phyloP scores from a whole-genome alignment of 2,113 vertebrate species.

The Caloenas nicobarica region DNA sequence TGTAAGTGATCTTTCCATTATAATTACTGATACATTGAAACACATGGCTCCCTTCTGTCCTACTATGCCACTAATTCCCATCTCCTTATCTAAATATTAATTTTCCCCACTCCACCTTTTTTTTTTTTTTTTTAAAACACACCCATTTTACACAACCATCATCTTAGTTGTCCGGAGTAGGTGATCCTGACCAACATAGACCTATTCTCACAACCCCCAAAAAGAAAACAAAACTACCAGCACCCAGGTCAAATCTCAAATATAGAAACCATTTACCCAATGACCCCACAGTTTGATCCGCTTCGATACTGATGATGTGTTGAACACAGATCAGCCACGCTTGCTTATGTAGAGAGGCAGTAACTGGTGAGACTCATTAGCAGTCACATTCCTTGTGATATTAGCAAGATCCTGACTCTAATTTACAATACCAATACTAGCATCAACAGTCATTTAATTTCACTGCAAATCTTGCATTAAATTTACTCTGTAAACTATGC shows the following conservation, averaged over 20 bases:
- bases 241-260: not conserved
- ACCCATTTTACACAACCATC: not conserved
- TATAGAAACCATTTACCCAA: not conserved
- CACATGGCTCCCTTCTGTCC: not conserved
- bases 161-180: not conserved
- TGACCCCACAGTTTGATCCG: not conserved
- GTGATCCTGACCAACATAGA: not conserved
- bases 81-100: not conserved
- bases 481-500: not conserved
- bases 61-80: not conserved
- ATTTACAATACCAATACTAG: not conserved
- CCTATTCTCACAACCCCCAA: accelerated
- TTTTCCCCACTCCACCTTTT: not conserved
- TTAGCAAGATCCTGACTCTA: not conserved
- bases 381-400: not conserved
- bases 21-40: not conserved
- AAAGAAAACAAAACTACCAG: not conserved
- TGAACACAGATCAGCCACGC: not conserved
- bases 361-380: not conserved
- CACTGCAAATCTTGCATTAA: not conserved
- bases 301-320: not conserved
- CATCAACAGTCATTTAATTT: not conserved
- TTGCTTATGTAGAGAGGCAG: not conserved
- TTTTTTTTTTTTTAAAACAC: not conserved
- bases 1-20: not conserved